A percentile compares a stretch with the other conserved stretches of the same genome.
phyloP scores from a whole-genome alignment of 2,797 vertebrate species.

The Sebastes minor region DNA sequence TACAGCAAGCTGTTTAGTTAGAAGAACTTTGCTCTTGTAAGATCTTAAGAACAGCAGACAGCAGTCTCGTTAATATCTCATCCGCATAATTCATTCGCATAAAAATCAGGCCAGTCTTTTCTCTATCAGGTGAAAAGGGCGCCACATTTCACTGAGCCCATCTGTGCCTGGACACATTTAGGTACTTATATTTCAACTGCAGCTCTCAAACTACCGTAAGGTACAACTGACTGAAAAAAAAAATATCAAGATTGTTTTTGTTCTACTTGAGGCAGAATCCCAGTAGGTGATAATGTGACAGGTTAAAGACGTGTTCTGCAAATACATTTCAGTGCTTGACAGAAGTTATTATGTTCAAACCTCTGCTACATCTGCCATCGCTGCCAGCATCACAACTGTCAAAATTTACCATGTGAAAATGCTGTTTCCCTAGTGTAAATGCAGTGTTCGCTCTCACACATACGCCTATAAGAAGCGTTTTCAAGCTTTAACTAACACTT shows the following conservation, averaged over 20 bases:
- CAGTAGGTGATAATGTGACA: background rate
- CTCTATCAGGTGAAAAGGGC: background rate
- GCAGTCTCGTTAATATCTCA: background rate
- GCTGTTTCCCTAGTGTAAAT: background rate
- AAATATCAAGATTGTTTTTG: background rate
- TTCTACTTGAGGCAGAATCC: background rate
- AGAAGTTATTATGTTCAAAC: background rate
- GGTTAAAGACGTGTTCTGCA: background rate
- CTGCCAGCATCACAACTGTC: background rate
- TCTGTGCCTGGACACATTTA: slow-evolving; percentile 7
- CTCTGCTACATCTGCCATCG: background rate
- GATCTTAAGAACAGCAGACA: slow-evolving; percentile 1
- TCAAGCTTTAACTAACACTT: background rate
- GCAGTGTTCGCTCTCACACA: background rate
- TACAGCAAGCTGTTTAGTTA: background rate
- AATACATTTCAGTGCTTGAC: background rate
- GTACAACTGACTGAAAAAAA: background rate
- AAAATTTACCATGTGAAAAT: background rate
- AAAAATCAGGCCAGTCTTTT: slow-evolving; percentile 4
- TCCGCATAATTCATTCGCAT: background rate
- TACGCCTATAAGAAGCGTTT: background rate
- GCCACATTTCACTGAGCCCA: slow-evolving; percentile 17
- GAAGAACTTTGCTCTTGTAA: background rate
- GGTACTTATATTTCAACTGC: background rate
- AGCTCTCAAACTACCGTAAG: background rate